Evolutionary conservation across 2,797 vertebrate genomes (phyloP).

Genomic region (Apogon hyalosoma): DNA sequence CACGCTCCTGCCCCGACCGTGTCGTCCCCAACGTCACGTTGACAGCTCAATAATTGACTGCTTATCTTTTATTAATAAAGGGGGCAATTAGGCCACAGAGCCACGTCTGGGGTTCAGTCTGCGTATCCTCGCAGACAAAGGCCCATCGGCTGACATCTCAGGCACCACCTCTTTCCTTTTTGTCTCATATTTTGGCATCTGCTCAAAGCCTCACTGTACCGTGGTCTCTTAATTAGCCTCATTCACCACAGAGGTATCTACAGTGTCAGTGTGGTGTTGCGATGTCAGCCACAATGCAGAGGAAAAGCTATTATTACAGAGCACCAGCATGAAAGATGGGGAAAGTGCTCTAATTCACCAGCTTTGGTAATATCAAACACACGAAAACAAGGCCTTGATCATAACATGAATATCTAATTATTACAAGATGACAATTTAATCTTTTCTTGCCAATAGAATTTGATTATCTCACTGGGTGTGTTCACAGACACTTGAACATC

Average conservation of each 20-base stretch:
- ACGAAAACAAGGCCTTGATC: not conserved
- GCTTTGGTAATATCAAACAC: not conserved
- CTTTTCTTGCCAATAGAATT: slow-evolving; percentile 8
- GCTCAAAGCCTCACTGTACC: slow-evolving; percentile 29
- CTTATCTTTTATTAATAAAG: slow-evolving; percentile 81
- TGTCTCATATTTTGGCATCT: slow-evolving; percentile 49
- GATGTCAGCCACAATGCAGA: slow-evolving; percentile 9
- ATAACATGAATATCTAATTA: not conserved
- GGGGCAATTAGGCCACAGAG: slow-evolving; percentile 63
- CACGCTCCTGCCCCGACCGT: not conserved
- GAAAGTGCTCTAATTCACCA: not conserved
- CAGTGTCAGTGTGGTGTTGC: slow-evolving; percentile 1
- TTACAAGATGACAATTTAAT: not conserved
- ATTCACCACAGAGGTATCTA: slow-evolving; percentile 41
- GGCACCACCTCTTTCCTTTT: slow-evolving; percentile 35
- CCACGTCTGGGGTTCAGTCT: slow-evolving; percentile 37
- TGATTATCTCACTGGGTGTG: not conserved
- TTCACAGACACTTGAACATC: too few relatives aligned
- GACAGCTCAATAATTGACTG: slow-evolving; percentile 79
- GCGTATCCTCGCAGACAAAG: slow-evolving; percentile 52
- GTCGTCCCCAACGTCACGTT: slow-evolving; percentile 40
- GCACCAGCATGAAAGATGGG: not conserved
- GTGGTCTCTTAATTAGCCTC: slow-evolving; percentile 42
- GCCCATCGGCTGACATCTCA: slow-evolving; percentile 1
- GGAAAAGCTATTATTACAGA: not conserved